These are phyloP conservation scores for Tokudaia tokunoshimensis DNA, from an alignment of 2,797 vertebrate species.

Conservation along the genomic window DNA sequence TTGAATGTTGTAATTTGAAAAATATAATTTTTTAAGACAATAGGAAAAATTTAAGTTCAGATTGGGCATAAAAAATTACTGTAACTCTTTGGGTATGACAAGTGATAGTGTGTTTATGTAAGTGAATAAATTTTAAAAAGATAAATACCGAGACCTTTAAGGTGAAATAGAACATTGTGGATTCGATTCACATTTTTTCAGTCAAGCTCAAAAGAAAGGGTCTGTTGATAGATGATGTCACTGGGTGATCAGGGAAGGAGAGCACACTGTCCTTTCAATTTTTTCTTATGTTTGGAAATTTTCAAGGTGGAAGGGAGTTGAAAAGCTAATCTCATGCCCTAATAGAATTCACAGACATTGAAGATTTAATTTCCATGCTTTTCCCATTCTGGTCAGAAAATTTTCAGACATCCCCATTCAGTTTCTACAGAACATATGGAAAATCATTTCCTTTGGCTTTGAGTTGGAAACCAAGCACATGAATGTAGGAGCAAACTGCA, in stretches of 20 bases:
- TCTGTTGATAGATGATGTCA: background rate
- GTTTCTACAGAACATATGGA: background rate
- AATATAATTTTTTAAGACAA: background rate
- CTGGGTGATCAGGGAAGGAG: background rate
- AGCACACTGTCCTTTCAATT: background rate
- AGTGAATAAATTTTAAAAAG: background rate
- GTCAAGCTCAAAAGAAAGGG: background rate
- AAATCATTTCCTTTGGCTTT: constrained; percentile 17
- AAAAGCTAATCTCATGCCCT: constrained; percentile 5
- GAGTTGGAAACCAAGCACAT: background rate
- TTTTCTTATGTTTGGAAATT: constrained; percentile 39
- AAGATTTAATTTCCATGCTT: constrained; percentile 51
- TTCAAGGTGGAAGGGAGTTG: background rate
- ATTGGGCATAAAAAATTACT: constrained; percentile 1
- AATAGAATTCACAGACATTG: background rate
- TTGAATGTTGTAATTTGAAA: constrained; percentile 22
- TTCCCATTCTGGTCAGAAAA: background rate
- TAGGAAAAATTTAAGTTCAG: constrained; percentile 11
- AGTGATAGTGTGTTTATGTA: background rate
- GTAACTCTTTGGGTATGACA: constrained; percentile 15
- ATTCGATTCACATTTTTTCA: constrained; percentile 27
- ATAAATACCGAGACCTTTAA: constrained; percentile 1
- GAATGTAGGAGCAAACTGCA: background rate
- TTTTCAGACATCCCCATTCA: constrained; percentile 3
- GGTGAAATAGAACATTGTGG: background rate